Base-by-base conservation (phyloP, 2,113 vertebrate genomes). In the Trinectes maculatus region DNA sequence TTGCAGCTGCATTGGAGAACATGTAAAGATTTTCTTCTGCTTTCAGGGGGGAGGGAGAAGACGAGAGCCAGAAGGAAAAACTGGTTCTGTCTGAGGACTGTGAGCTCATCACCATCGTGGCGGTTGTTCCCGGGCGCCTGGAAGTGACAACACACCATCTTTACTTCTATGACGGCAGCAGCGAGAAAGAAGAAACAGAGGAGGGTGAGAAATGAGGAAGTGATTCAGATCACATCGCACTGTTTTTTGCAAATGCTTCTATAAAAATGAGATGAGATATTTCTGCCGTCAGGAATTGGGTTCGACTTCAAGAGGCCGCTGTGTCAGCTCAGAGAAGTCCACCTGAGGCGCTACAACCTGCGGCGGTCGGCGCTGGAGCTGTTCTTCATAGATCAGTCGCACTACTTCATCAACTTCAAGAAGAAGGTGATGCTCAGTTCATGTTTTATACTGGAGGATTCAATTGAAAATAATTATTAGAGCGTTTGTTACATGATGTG, bases 381-480 rank as follows among this genome's bases (percentile, higher is more conserved):
- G 16, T 99, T 99, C 93, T 99, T 99, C 89, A 97, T 98, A 0
- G 96, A 99, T 82, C 97, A 98, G 85, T 91, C 96, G 66, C 98
- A 98, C 87, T 98, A 97, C 89, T 99, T 99, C 85, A 94, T 99
- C 92, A 99, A 99, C 90, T 99, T 99, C 90, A 95, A 79, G 0
- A 94, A 96, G 77, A 95, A 96, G 95, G 95, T 93, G 68, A 42
- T 0, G 12, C 8, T 18, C 13, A 1, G 33, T 26, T 15, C 37
- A 39, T 5, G 16, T 16, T 36, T 36, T 13, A 9, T 33, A 8
- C 31, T 6, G n/a, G n/a, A n/a, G n/a, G n/a, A n/a, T n/a, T n/a
- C n/a, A n/a, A n/a, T n/a, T n/a, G n/a, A n/a, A n/a, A n/a, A n/a
- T n/a, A n/a, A n/a, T n/a, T n/a, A n/a, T n/a, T n/a, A n/a, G n/a